phyloP scores from a whole-genome alignment of 2,888 invertebrate genomes.

The Drosophila tanythrix region DNA sequence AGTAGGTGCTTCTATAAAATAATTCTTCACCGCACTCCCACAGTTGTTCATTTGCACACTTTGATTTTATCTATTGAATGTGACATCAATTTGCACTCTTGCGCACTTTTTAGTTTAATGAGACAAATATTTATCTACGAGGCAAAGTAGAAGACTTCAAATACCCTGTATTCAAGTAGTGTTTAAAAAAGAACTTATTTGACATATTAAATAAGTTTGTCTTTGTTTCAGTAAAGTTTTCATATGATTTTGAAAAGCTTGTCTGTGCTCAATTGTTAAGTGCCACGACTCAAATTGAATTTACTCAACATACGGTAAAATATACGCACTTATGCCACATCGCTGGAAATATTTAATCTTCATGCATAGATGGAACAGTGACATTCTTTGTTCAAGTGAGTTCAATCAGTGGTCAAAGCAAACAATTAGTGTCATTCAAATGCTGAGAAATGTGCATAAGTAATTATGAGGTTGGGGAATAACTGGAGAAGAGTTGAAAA shows the following conservation, averaged over 20 bases:
- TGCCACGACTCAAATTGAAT: neutral
- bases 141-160: neutral
- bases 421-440: slow-evolving; percentile 58
- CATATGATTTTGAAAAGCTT: neutral
- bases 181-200: neutral
- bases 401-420: slow-evolving; percentile 33
- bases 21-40: neutral
- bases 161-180: neutral
- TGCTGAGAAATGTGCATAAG: slow-evolving; percentile 14
- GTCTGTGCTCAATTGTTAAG: neutral
- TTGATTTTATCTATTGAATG: slow-evolving; percentile 28
- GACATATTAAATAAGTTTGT: too few species aligned
- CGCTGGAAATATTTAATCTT: slow-evolving; percentile 11
- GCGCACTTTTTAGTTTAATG: neutral
- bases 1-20: neutral
- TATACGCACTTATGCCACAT: slow-evolving; percentile 5
- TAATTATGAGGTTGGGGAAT: slow-evolving; percentile 3
- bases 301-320: neutral
- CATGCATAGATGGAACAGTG: slow-evolving; percentile 38
- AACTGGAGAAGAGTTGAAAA: neutral
- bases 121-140: neutral
- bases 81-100: slow-evolving; percentile 67
- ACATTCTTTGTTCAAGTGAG: slow-evolving; percentile 46
- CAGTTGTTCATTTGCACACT: neutral
- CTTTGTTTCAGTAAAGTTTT: too few species aligned